Conservation (phyloP, 2,113 vertebrate genomes). For the Syngnathus floridae region DNA sequence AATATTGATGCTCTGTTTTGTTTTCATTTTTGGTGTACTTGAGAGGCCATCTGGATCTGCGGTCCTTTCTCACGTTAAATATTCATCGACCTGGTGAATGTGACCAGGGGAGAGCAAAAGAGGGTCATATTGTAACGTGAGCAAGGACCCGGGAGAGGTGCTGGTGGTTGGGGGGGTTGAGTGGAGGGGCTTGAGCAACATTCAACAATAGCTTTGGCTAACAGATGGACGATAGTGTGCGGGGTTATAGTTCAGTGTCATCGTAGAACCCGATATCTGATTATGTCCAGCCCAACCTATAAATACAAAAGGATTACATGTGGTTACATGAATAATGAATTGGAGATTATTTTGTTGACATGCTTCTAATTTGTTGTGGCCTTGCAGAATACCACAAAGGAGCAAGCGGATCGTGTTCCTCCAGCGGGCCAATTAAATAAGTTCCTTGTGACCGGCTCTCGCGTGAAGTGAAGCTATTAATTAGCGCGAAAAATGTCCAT, state of each 20-base stretch:
- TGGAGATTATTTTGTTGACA: conserved; percentile 54
- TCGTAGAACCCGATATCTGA: conserved; percentile 52
- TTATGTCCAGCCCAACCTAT: conserved; percentile 25
- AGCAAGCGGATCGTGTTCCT: conserved; percentile 21
- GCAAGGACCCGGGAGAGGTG: conserved; percentile 27
- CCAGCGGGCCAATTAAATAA: conserved; percentile 38
- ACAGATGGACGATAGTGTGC: conserved; percentile 62
- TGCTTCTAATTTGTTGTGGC: conserved; percentile 46
- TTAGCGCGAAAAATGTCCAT: conserved; percentile 10
- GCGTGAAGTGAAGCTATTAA: conserved; percentile 7
- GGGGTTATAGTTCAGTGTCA: conserved; percentile 42
- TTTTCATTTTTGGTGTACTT: conserved; percentile 44
- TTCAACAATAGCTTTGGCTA: conserved; percentile 60
- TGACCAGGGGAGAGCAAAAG: conserved; percentile 46
- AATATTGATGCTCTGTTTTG: conserved; percentile 64
- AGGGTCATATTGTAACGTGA: conserved; percentile 55
- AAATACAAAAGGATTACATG: conserved; percentile 56
- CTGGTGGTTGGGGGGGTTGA: not conserved
- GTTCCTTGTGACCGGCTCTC: conserved; percentile 19
- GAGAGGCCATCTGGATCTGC: conserved; percentile 56
- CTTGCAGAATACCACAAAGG: conserved; percentile 18
- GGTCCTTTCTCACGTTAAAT: conserved; percentile 56
- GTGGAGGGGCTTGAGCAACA: not conserved
- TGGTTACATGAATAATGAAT: conserved; percentile 63
- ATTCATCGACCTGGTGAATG: conserved; percentile 54